Evolutionary conservation across 2,888 invertebrate species (phyloP), one percentile per base, ranked within the genome.

Genomic region (Diadegma fenestrale): DNA sequence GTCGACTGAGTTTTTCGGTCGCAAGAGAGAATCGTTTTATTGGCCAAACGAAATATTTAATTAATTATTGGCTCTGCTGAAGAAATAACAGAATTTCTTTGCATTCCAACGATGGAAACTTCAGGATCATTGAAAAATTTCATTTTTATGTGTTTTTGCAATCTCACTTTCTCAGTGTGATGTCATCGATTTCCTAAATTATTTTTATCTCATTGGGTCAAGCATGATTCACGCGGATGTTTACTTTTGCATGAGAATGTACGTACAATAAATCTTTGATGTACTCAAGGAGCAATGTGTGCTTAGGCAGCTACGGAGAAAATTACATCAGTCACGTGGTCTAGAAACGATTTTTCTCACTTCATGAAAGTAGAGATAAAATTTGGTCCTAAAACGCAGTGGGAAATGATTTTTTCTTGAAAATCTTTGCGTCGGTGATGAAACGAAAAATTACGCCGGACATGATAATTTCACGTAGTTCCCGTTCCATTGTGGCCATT

Each of bases 201-300:
- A 45, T 43, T 37, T 45, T 68, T 68, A 45, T 45, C 68, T 45
- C 68, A 45, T 68, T 30, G 45, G 26, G 68, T 68, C 17, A 43
- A 45, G 68, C 45, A 68, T 68, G 68, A 68, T 45, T 45, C 68
- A 68, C 17, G 45, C 68, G 43, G 45, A 68, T 68, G 43, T 68
- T 68, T 68, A 26, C 17, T 68, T 68, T 45, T 43, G 26, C 17
- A 68, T 45, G 45, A 45, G 45, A 45, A 68, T 68, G 43, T 68
- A 58, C 58, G 26, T 26, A 22, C 10, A 58, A 58, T 54, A 22
- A 26, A 58, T 10, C 14, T 26, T 26, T 58, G 26, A 58, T 37
- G 68, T 45, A 17, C 5, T 17, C 17, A 26, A 30, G 26, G 26
- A 17, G 22, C 58, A 68, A 37, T 26, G 45, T 45, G 68, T 68